Conservation (phyloP, 2,888 invertebrate species). For the Eristalinus sepulchralis region DNA sequence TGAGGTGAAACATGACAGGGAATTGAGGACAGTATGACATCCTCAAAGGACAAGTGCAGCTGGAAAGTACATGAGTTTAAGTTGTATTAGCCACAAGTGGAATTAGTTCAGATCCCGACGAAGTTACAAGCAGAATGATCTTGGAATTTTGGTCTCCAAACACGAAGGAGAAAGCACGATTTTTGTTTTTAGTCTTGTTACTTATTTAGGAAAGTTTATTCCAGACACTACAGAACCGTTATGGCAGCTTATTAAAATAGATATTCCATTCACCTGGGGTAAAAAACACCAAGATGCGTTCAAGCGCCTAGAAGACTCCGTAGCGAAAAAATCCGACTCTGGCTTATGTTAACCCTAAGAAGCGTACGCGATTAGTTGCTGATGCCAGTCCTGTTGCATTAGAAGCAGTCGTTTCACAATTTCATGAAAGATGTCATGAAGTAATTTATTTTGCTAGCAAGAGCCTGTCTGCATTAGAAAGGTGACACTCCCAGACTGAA, state of each 20-base stretch:
- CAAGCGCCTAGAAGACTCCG: no score
- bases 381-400: conserved; percentile 76
- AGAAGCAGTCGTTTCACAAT: conserved; percentile 22
- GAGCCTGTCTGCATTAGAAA: conserved; percentile 75
- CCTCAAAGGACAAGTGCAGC: conserved; percentile 71
- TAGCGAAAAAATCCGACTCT: conserved; percentile 60
- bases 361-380: conserved; percentile 73
- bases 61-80: conserved; percentile 32
- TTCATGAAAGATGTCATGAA: conserved; percentile 60
- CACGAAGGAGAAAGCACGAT: conserved; percentile 17
- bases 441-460: conserved; percentile 78
- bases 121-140: conserved; percentile 12
- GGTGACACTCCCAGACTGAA: no score
- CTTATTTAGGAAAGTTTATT: conserved; percentile 24
- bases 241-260: conserved; percentile 7
- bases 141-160: conserved; percentile 12
- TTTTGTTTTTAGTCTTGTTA: conserved; percentile 7
- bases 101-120: not conserved
- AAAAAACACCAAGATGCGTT: conserved; percentile 11
- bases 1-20: conserved; percentile 73
- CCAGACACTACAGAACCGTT: conserved; percentile 15
- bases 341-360: conserved; percentile 73
- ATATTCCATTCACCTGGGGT: not conserved
- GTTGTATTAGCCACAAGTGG: conserved; percentile 24
- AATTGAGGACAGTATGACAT: conserved; percentile 60